These are phyloP conservation scores for Coleophora flavipennella DNA, from an alignment of 2,888 invertebrate genomes.

Conservation along the genomic window DNA sequence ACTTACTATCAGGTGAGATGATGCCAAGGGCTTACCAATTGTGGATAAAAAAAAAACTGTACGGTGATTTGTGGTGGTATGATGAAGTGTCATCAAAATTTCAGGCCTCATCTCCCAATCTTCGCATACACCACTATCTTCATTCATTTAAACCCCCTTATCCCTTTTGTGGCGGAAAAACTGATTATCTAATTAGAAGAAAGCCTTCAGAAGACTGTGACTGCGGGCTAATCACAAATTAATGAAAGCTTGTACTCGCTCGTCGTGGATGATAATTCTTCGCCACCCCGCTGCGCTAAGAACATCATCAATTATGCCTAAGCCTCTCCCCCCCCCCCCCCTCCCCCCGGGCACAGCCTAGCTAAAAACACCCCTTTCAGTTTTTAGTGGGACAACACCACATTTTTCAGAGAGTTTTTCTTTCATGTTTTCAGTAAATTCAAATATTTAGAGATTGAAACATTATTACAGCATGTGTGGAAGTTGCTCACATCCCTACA, in stretches of 20 bases:
- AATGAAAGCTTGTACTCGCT: conserved; percentile 63
- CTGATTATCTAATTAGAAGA: conserved; percentile 66
- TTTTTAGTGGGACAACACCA: conserved; percentile 16
- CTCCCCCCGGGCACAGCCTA: conserved; percentile 44
- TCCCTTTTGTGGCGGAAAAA: conserved; percentile 40
- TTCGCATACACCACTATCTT: background rate
- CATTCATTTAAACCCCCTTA: background rate
- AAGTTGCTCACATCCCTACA: too few relatives aligned
- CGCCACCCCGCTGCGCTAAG: conserved; percentile 66
- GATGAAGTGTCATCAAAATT: too few relatives aligned
- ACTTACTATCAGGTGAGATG: too few relatives aligned
- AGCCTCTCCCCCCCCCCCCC: conserved; percentile 27
- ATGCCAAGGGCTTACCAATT: too few relatives aligned
- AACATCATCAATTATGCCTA: conserved; percentile 69
- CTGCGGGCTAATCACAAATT: conserved; percentile 69
- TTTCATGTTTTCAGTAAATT: too few relatives aligned
- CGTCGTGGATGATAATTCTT: conserved; percentile 65
- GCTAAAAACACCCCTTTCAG: conserved; percentile 39
- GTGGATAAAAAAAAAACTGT: too few relatives aligned
- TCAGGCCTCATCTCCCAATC: conserved; percentile 4
- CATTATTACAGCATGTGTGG: too few relatives aligned
- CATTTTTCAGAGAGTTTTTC: too few relatives aligned
- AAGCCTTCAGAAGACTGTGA: conserved; percentile 51
- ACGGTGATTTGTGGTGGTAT: too few relatives aligned
- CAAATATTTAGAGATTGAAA: too few relatives aligned